phyloP scores from a whole-genome alignment of 2,797 vertebrate genomes.

The Tauraco hartlaubi region DNA sequence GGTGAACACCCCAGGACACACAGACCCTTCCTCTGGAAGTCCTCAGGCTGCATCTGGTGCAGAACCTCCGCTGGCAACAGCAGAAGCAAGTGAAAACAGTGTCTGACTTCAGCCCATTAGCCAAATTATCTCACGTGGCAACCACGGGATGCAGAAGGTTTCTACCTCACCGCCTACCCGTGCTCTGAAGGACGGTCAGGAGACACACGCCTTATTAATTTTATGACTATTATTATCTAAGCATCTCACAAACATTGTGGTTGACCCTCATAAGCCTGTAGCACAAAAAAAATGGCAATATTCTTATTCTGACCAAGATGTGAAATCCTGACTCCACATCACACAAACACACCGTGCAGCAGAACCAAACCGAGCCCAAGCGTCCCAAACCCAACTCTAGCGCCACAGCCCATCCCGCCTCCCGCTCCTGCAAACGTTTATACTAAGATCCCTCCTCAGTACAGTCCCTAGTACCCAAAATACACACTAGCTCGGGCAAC shows the following conservation, averaged over 20 bases:
- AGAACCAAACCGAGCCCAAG: neutral
- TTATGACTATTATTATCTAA: neutral
- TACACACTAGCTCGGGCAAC: neutral
- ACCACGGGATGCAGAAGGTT: neutral
- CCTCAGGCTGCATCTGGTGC: neutral
- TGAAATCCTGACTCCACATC: neutral
- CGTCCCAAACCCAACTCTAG: neutral
- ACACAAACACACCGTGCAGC: fast-evolving
- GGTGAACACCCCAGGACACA: neutral
- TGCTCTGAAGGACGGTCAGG: neutral
- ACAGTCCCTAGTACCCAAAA: neutral
- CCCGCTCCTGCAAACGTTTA: neutral
- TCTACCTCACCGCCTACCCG: neutral
- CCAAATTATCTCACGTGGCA: neutral
- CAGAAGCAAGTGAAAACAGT: neutral
- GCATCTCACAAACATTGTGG: neutral
- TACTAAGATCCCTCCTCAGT: neutral
- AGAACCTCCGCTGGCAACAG: neutral
- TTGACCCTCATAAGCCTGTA: neutral
- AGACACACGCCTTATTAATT: neutral
- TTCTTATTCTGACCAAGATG: fast-evolving
- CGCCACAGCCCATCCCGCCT: neutral
- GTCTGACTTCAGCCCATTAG: neutral
- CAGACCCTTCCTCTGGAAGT: neutral
- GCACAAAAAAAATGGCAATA: neutral